phyloP scores from a whole-genome alignment of 2,888 invertebrate species.

The Seira ritae region DNA sequence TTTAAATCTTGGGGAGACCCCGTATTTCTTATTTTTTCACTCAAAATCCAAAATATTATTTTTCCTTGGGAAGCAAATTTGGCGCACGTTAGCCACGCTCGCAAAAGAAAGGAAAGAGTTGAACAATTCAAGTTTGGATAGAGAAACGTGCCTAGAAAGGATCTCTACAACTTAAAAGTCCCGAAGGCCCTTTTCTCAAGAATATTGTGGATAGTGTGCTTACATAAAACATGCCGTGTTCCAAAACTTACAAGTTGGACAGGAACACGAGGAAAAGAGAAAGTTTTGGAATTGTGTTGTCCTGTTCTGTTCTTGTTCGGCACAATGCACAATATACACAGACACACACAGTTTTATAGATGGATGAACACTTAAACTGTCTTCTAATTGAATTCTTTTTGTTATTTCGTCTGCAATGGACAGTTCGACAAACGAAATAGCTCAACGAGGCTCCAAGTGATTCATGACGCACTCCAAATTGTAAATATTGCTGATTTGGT shows the following conservation, averaged over 20 bases:
- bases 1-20: too few species aligned
- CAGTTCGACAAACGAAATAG: conserved; percentile 93
- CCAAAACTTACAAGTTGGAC: not conserved
- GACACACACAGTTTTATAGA: conserved; percentile 23
- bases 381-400: conserved; percentile 11
- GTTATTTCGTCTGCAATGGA: conserved; percentile 60
- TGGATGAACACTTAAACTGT: too few species aligned
- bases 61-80: too few species aligned
- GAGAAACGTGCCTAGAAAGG: too few species aligned
- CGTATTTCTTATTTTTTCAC: too few species aligned
- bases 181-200: conserved; percentile 51
- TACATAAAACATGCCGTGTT: conserved; percentile 42
- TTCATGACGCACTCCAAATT: conserved; percentile 96
- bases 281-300: too few species aligned
- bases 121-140: too few species aligned
- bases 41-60: too few species aligned
- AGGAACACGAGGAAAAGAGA: too few species aligned
- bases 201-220: conserved; percentile 47
- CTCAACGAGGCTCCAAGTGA: conserved; percentile 89
- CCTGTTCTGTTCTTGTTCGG: not conserved
- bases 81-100: too few species aligned
- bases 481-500: conserved; percentile 98
- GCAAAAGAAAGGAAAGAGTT: too few species aligned
- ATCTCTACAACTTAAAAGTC: conserved; percentile 43
- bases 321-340: not conserved